These are phyloP conservation scores for rabbit (Oryctolagus cuniculus) DNA, from an alignment of 2,113 vertebrate species.

Conservation along the genomic window DNA sequence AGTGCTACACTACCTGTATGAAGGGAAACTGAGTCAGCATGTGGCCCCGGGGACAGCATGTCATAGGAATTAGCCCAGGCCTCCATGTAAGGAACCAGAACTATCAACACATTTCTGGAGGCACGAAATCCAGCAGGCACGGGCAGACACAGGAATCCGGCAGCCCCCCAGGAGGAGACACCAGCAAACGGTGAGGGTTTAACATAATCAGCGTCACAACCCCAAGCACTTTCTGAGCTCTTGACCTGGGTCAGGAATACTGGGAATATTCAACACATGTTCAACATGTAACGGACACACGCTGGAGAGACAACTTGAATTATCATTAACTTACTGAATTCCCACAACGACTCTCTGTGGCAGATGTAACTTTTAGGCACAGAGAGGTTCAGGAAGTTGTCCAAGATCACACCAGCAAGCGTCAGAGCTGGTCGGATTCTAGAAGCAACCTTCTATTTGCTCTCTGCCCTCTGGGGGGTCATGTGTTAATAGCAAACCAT, in stretches of 20 bases:
- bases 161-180: neutral
- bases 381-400: constrained; percentile 31
- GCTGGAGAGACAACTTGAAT: neutral
- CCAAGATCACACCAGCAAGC: neutral
- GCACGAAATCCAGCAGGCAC: neutral
- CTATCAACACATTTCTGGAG: neutral
- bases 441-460: neutral
- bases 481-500: neutral
- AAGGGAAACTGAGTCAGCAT: constrained; percentile 24
- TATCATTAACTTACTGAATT: neutral
- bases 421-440: neutral
- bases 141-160: neutral
- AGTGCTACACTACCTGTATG: constrained; percentile 21
- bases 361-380: neutral
- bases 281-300: neutral
- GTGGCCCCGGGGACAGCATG: neutral
- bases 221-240: neutral
- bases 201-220: neutral
- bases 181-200: neutral
- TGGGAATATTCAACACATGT: neutral
- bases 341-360: neutral
- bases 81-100: neutral
- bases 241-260: neutral
- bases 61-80: neutral
- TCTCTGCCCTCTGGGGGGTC: neutral